Conservation (phyloP, 2,888 invertebrate genomes). For the Germaria angustata region DNA sequence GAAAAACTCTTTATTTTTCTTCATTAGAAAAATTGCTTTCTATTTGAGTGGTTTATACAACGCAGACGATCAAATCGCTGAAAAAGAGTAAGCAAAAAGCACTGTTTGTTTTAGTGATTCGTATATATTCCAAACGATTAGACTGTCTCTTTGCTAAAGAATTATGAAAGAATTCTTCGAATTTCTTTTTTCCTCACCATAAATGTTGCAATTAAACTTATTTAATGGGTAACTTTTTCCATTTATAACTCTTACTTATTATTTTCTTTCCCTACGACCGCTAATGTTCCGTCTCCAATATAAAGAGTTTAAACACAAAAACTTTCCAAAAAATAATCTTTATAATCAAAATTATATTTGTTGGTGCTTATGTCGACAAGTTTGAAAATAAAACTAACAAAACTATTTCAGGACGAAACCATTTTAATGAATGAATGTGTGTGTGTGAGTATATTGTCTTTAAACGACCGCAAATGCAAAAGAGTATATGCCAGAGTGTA, state of each 20-base stretch:
- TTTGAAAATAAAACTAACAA: constrained; percentile 42
- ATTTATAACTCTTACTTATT: background rate
- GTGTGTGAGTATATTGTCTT: background rate
- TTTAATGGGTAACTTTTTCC: background rate
- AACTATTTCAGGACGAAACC: constrained; percentile 51
- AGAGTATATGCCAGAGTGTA: background rate
- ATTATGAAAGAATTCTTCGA: no score
- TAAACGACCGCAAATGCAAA: background rate
- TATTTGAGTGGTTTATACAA: no score
- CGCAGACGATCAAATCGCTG: no score
- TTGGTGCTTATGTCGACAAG: background rate
- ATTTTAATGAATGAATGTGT: constrained; percentile 11
- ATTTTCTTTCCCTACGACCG: background rate
- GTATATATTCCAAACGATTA: no score
- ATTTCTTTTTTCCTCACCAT: no score
- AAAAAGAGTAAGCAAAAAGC: no score
- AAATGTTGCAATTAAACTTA: background rate
- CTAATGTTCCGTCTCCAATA: constrained; percentile 34
- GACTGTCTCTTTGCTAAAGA: no score
- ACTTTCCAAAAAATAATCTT: constrained; percentile 20
- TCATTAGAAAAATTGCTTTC: no score
- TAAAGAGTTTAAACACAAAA: constrained; percentile 15
- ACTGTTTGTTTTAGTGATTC: no score
- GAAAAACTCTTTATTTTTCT: no score
- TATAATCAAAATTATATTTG: constrained; percentile 36